Evolutionary conservation across 2,797 vertebrate species (phyloP).

Genomic region (Alauda arvensis): DNA sequence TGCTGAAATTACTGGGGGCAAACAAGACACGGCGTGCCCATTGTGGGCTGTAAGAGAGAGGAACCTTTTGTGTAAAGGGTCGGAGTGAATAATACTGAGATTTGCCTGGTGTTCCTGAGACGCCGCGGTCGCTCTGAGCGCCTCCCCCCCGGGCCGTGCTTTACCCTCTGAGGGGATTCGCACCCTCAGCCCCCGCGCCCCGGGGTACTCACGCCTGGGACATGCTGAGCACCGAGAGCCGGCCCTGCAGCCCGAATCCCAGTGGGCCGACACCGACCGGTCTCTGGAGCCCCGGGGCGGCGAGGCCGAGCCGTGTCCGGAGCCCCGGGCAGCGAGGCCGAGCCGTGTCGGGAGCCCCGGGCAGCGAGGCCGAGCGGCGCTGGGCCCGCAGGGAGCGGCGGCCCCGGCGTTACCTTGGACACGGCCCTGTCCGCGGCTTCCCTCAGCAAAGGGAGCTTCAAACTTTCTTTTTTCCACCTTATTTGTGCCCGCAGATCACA

Average conservation of each 20-base stretch:
- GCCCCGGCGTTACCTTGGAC: background rate
- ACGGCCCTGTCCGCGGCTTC: background rate
- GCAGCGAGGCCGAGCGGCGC: background rate
- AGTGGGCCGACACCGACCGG: background rate
- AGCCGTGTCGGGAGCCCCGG: background rate
- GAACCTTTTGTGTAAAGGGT: background rate
- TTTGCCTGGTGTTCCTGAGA: background rate
- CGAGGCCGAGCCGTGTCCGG: too few species aligned
- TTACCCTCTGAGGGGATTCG: too few species aligned
- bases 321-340: background rate
- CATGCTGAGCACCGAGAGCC: background rate
- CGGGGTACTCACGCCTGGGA: background rate
- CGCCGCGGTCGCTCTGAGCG: fast-evolving
- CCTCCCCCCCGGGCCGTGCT: background rate
- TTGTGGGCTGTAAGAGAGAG: too few species aligned
- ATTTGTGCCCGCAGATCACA: too few species aligned
- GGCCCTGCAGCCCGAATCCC: too few species aligned
- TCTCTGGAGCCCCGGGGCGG: too few species aligned
- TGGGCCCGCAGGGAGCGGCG: background rate
- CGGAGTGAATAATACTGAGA: fast-evolving
- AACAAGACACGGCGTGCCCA: too few species aligned
- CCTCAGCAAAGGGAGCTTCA: fast-evolving
- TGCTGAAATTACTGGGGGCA: background rate
- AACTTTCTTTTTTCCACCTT: too few species aligned
- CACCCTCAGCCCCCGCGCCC: background rate